A percentile compares a stretch with the other conserved stretches of the same genome.
phyloP scores from a whole-genome alignment of 2,888 invertebrate species.

The Petrolisthes cinctipes region DNA sequence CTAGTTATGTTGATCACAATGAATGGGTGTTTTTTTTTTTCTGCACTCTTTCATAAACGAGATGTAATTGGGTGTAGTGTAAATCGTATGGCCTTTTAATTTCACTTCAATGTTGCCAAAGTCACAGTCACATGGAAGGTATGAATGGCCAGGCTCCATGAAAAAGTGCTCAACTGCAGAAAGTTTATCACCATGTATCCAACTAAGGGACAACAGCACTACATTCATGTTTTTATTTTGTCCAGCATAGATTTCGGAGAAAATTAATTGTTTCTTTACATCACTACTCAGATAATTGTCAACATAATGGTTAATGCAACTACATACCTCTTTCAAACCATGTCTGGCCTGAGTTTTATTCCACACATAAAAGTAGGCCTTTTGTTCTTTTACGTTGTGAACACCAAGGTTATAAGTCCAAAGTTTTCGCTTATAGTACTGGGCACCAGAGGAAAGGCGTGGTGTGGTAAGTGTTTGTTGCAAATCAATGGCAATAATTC shows the following conservation, averaged over 20 bases:
- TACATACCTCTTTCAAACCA: background rate
- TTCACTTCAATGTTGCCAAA: constrained; percentile 2
- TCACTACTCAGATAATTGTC: background rate
- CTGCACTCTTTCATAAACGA: too few species aligned
- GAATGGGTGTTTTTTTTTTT: too few species aligned
- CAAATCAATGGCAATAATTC: background rate
- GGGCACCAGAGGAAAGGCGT: background rate
- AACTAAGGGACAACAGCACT: background rate
- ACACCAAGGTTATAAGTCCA: background rate
- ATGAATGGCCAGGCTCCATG: constrained; percentile 6
- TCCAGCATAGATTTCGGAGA: constrained; percentile 9
- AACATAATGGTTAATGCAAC: background rate
- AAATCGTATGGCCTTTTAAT: too few species aligned
- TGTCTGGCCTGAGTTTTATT: background rate
- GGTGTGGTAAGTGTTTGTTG: background rate
- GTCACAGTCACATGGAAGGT: background rate
- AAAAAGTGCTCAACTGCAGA: background rate
- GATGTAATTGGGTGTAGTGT: too few species aligned
- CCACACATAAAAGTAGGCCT: background rate
- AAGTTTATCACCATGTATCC: background rate
- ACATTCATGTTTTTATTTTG: constrained; percentile 25
- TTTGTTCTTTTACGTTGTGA: background rate
- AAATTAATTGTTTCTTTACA: background rate
- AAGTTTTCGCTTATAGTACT: background rate
- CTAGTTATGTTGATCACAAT: too few species aligned